Conservation (phyloP, 2,113 vertebrate genomes). For the Prionailurus viverrinus region DNA sequence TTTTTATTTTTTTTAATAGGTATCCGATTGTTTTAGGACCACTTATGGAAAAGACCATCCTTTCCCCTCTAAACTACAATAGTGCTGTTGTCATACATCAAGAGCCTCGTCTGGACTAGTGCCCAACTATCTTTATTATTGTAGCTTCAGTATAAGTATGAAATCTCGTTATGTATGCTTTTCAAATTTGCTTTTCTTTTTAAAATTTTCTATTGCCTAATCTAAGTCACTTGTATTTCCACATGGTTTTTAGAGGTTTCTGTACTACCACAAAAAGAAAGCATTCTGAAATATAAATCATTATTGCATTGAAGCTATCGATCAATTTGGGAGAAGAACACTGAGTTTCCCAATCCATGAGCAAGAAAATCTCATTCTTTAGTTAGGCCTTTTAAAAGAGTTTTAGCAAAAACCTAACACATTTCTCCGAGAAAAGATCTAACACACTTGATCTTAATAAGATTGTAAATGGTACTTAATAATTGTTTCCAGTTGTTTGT, state of each 20-base stretch:
- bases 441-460: neutral
- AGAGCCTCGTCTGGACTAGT: neutral
- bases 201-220: neutral
- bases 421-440: neutral
- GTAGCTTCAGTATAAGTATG: neutral
- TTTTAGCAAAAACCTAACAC: neutral
- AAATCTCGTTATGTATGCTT: neutral
- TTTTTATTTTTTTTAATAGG: neutral
- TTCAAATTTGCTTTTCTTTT: neutral
- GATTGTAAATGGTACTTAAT: neutral
- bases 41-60: neutral
- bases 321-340: neutral
- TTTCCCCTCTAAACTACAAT: neutral
- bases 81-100: neutral
- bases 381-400: neutral
- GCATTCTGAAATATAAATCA: neutral
- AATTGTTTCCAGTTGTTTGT: neutral
- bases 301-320: neutral
- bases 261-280: neutral
- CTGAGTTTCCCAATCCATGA: neutral
- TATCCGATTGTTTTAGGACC: neutral
- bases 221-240: neutral
- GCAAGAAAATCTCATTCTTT: neutral
- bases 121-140: neutral
- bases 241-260: neutral